These are phyloP conservation scores for Helleia helle DNA, from an alignment of 2,888 invertebrate genomes.

Conservation along the genomic window DNA sequence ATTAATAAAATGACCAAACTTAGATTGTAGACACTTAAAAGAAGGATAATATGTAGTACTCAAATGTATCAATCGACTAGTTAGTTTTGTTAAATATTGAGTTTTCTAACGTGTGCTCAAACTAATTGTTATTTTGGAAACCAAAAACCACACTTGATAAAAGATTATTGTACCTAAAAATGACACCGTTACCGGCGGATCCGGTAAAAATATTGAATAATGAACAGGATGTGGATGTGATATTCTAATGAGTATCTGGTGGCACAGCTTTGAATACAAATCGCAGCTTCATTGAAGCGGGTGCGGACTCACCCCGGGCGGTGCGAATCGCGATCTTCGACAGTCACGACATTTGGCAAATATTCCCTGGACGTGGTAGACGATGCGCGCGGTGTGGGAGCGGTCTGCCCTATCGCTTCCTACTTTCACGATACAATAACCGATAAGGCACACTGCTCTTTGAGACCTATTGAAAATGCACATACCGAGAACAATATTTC, in stretches of 20 bases:
- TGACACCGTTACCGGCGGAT: no score
- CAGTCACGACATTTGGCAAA: constrained; percentile 72
- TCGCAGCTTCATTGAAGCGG: constrained; percentile 61
- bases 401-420: constrained; percentile 65
- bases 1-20: no score
- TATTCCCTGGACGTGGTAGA: constrained; percentile 56
- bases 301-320: constrained; percentile 60
- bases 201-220: not conserved
- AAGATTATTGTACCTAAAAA: no score
- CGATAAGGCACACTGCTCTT: constrained; percentile 45
- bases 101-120: no score
- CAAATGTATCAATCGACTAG: no score
- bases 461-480: constrained; percentile 25
- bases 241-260: constrained; percentile 15
- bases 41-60: no score
- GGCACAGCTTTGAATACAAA: constrained; percentile 63
- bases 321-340: constrained; percentile 67
- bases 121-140: no score
- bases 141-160: no score
- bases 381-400: constrained; percentile 56
- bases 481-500: constrained; percentile 22
- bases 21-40: no score
- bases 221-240: not conserved
- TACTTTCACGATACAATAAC: constrained; percentile 60
- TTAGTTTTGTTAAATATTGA: no score